Conservation (phyloP, 2,113 vertebrate species). For the Myrmecophaga tridactyla region DNA sequence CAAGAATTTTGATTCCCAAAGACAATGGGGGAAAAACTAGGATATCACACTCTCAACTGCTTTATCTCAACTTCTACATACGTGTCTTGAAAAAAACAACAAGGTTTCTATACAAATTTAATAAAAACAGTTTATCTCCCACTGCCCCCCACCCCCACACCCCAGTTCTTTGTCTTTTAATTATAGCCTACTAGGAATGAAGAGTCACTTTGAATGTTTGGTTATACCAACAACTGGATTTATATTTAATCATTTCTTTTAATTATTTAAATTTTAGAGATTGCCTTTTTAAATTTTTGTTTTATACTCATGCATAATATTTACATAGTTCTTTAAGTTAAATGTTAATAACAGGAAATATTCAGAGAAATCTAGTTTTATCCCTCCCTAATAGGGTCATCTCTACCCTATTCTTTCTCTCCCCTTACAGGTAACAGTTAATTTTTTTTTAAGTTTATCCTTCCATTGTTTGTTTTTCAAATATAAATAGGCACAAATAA, state of each 20-base stretch:
- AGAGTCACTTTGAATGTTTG: background rate
- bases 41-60: background rate
- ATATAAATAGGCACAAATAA: background rate
- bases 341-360: background rate
- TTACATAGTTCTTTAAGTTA: background rate
- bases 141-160: background rate
- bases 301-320: background rate
- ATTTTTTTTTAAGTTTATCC: background rate
- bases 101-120: background rate
- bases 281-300: background rate
- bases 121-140: background rate
- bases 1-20: conserved; percentile 22
- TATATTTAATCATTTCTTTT: background rate
- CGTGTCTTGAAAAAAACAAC: conserved; percentile 18
- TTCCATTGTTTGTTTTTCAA: background rate
- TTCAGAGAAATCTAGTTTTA: background rate
- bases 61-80: background rate
- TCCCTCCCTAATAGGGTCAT: background rate
- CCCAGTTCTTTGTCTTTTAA: background rate
- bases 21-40: conserved; percentile 24
- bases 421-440: background rate
- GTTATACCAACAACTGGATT: background rate
- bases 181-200: background rate
- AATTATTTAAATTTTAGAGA: background rate
- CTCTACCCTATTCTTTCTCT: background rate